phyloP scores from a whole-genome alignment of 2,113 vertebrate species.

The Prunella fulvescens region DNA sequence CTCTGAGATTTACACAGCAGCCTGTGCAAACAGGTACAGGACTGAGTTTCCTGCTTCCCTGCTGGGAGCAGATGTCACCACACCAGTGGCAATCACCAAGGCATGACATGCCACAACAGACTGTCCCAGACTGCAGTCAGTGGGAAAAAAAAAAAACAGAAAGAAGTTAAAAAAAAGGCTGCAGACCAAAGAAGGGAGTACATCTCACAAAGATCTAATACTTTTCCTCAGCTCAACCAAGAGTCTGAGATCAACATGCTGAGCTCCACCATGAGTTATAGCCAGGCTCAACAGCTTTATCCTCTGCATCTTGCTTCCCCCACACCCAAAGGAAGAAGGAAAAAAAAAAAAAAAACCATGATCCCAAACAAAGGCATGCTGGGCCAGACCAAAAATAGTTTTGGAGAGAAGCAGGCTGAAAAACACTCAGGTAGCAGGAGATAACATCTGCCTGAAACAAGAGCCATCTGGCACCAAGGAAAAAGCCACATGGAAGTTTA shows the following conservation, averaged over 20 bases:
- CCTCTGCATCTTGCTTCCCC: background rate
- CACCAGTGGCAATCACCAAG: background rate
- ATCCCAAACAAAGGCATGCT: background rate
- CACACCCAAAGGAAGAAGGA: background rate
- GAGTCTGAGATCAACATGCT: background rate
- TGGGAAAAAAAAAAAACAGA: background rate
- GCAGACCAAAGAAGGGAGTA: background rate
- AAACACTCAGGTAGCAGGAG: slow-evolving; percentile 52
- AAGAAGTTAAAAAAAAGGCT: background rate
- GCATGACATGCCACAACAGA: background rate
- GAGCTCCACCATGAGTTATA: background rate
- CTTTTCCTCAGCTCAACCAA: background rate
- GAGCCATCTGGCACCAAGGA: slow-evolving; percentile 42
- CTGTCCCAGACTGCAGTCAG: background rate
- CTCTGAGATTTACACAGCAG: background rate
- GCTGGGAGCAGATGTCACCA: background rate
- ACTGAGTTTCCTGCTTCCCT: background rate
- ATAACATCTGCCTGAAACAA: slow-evolving; percentile 52
- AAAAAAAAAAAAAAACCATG: background rate
- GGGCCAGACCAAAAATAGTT: slow-evolving; percentile 32
- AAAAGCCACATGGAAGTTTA: slow-evolving; percentile 41
- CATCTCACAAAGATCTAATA: background rate
- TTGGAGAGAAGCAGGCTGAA: slow-evolving; percentile 39
- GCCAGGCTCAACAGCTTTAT: background rate
- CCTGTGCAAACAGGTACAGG: background rate